A percentile compares a stretch with the other conserved stretches of the same genome.
Conservation (phyloP, 2,888 invertebrate genomes). For the Morpho achilles region DNA sequence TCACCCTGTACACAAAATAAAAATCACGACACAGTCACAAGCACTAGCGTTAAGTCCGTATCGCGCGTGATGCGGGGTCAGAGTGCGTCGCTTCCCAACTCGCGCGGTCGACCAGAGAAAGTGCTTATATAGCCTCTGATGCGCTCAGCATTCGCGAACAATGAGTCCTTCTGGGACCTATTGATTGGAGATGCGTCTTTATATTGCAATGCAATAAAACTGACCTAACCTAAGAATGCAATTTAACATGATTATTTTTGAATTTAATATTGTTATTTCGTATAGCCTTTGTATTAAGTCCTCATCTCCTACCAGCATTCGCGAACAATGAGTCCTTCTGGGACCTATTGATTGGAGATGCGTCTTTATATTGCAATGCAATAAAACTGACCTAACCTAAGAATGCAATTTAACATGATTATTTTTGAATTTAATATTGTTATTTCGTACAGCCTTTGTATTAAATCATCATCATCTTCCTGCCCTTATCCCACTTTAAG, state of each 20-base stretch:
- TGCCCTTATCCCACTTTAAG: slow-evolving; percentile 13
- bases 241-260: too few relatives aligned
- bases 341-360: slow-evolving; percentile 22
- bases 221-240: background rate
- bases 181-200: slow-evolving; percentile 14
- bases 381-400: background rate
- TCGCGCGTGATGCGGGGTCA: slow-evolving; percentile 56
- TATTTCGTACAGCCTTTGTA: too few relatives aligned
- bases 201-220: background rate
- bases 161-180: slow-evolving; percentile 41
- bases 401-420: background rate
- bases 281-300: too few relatives aligned
- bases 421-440: background rate
- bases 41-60: slow-evolving; percentile 39
- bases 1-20: slow-evolving; percentile 57
- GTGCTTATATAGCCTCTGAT: slow-evolving; percentile 73
- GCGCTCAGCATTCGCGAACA: slow-evolving; percentile 42
- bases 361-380: background rate
- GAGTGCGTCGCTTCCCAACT: slow-evolving; percentile 59
- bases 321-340: slow-evolving; percentile 44
- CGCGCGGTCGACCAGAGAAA: slow-evolving; percentile 70
- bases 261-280: too few relatives aligned
- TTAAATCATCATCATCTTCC: too few relatives aligned
- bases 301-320: too few relatives aligned
- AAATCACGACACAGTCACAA: slow-evolving; percentile 62